These are phyloP conservation scores for Gallinago paraguaiae DNA, from an alignment of 2,113 vertebrate genomes.

Conservation along the genomic window DNA sequence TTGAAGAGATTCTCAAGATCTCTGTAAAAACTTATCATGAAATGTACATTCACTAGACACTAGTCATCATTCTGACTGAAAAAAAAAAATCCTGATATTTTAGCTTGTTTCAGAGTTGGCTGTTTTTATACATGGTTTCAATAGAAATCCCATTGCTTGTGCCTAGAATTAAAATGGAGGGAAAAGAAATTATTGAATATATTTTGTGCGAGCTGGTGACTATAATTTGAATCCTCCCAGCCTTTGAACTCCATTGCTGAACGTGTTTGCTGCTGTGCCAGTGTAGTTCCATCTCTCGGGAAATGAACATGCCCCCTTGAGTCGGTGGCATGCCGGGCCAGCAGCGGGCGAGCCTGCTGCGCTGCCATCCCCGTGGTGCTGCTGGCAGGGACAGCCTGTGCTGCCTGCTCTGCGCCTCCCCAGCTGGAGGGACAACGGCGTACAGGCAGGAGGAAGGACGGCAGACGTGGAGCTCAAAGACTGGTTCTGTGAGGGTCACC, in stretches of 20 bases:
- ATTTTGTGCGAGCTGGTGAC: not conserved
- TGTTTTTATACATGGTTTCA: not conserved
- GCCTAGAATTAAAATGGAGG: not conserved
- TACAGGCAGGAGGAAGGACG: not conserved
- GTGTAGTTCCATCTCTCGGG: not conserved
- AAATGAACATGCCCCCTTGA: not conserved
- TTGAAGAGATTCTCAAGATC: not conserved
- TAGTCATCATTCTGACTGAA: not conserved
- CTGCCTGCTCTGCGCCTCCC: not conserved
- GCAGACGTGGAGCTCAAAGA: not conserved
- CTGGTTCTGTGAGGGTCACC: not conserved
- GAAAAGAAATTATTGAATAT: not conserved
- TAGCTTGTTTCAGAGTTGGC: not conserved
- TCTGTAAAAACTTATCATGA: not conserved
- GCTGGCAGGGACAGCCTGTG: rapidly evolving
- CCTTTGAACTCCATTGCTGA: not conserved
- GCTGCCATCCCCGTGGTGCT: rapidly evolving
- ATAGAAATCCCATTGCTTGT: not conserved
- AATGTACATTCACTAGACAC: not conserved
- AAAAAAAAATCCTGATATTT: not conserved
- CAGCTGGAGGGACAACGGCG: rapidly evolving
- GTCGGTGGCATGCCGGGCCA: rapidly evolving
- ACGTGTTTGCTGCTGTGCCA: not conserved
- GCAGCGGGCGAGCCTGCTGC: rapidly evolving
- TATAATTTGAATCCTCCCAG: not conserved